Conservation (phyloP, 2,797 vertebrate species). For the Acrocephalus scirpaceus region DNA sequence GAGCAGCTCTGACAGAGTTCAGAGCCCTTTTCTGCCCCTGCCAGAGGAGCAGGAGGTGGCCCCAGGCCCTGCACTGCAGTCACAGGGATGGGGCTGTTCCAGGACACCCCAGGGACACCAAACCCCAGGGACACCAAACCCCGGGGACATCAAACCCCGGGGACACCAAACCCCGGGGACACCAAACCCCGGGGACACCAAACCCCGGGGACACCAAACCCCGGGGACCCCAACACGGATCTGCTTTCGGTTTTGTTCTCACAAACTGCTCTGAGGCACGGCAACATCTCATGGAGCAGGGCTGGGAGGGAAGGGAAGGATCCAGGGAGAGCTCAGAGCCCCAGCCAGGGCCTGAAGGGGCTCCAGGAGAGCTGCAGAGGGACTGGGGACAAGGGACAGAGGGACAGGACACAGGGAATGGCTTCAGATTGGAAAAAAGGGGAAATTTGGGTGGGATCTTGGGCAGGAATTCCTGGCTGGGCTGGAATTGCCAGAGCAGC, state of each 20-base stretch:
- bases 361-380: not conserved
- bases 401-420: not conserved
- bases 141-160: too few species aligned
- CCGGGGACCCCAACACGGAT: not conserved
- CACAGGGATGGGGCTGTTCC: rapidly evolving
- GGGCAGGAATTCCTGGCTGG: rapidly evolving
- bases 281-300: not conserved
- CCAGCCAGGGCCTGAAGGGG: rapidly evolving
- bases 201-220: too few species aligned
- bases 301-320: not conserved
- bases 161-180: too few species aligned
- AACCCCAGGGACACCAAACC: too few species aligned
- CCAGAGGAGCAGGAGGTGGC: not conserved
- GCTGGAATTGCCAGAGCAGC: not conserved
- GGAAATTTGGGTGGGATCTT: rapidly evolving
- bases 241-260: not conserved
- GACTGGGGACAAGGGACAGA: not conserved
- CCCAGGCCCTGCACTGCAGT: not conserved
- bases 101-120: not conserved
- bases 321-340: not conserved
- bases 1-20: not conserved
- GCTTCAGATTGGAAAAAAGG: not conserved
- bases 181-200: too few species aligned
- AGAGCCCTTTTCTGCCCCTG: not conserved
- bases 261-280: rapidly evolving